Base-by-base conservation (phyloP, 2,797 vertebrate genomes). In the Phoebastria nigripes region DNA sequence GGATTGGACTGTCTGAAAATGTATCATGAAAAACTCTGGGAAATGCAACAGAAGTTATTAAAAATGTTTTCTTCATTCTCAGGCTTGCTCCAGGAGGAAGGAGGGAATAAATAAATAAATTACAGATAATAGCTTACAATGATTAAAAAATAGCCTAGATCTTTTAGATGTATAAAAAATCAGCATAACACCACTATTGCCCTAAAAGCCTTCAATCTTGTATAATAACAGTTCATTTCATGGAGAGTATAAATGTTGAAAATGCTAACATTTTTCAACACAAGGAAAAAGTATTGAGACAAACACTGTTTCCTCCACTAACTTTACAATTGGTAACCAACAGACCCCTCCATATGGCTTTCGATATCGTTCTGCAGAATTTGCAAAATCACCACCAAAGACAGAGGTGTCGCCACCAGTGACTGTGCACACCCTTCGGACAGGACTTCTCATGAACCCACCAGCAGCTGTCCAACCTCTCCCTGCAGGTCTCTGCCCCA, bases 401-500 rank as follows among this genome's bases (percentile, higher is more conserved):
- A 42, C 20, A 42, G 47, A 42, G 5, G 17, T 8, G 25, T 9
- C 1, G 3, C 42, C 1, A 0, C 21, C 33, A 22, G 4, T 14
- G 33, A 33, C 74, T 33, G 12, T 1, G 7, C 24, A 44, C 0
- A 0, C 25, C 18, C 25, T 70, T 35, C 0, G 1, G 17, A 33
- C 8, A 18, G 8, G 11, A 20, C 29, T 33, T 39, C 47, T 54
- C 18, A 13, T 6, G 11, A 56, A 19, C 6, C 9, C 46, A 46
- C 14, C 8, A 37, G 29, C 16, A 65, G 46, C 8, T 33, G 8
- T 17, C 24, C 55, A 42, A 7, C 22, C 47, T 39, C 41, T 26
- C 21, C 31, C 41, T 16, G 17, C 15, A 49, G 7, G 39, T 42
- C 61, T 47, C 84, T 39, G 19, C 9, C 41, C 24, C 2, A 0